Percentiles rank a stretch among this genome's conserved stretches.
Conservation (phyloP, 2,888 invertebrate genomes). For the Andrena bicolor region DNA sequence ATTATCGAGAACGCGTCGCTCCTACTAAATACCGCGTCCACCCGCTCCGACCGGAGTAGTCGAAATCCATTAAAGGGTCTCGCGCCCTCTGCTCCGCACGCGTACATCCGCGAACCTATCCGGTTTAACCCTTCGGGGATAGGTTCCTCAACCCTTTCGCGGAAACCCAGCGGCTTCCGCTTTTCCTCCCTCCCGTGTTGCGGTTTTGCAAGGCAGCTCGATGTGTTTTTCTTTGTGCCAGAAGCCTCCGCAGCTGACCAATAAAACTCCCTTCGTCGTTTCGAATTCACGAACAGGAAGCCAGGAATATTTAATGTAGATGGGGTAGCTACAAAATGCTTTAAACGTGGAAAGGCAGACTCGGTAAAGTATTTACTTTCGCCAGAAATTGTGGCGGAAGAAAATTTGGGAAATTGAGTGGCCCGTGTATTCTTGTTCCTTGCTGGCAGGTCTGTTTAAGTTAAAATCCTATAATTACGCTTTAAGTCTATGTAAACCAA, state of each 20-base stretch:
- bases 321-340: neutral
- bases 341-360: neutral
- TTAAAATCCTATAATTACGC: too few relatives aligned
- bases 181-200: constrained; percentile 57
- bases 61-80: constrained; percentile 75
- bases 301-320: neutral
- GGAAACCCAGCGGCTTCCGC: constrained; percentile 59
- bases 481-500: too few relatives aligned
- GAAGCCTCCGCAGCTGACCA: neutral
- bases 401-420: neutral
- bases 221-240: constrained; percentile 46
- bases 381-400: neutral
- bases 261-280: constrained; percentile 27
- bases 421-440: too few relatives aligned
- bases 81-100: constrained; percentile 48
- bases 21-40: constrained; percentile 58
- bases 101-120: constrained; percentile 38
- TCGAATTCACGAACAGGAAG: constrained; percentile 22
- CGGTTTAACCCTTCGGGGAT: constrained; percentile 44
- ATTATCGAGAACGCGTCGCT: constrained; percentile 66
- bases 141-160: constrained; percentile 57
- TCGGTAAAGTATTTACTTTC: neutral
- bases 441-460: too few relatives aligned
- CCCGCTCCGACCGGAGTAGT: constrained; percentile 46
- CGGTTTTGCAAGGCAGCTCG: constrained; percentile 44